Base-by-base conservation (phyloP, 2,113 vertebrate species). In the Onychostoma macrolepis region DNA sequence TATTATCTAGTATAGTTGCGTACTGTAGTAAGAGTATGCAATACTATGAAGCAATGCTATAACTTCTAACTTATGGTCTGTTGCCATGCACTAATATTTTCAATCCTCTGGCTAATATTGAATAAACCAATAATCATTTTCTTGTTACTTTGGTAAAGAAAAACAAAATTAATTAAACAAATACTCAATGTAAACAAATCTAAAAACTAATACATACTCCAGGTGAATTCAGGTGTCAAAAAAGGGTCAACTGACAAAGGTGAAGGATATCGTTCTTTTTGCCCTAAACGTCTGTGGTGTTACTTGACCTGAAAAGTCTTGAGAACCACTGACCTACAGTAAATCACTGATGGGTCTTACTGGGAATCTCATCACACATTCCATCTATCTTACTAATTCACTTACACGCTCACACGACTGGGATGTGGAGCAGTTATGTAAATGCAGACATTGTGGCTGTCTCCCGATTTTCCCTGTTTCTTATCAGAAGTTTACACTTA, bases 351-450 rank as follows among this genome's bases (percentile, higher is more conserved):
- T 56, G 19, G 53, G 11, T 15, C 36, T 11, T 33, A 45, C 33
- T 26, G 69, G 9, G 3, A 26, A 45, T 17, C 28, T 19, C 3
- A 6, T 74, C 11, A n/a, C 19, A 80, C 85, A 72, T 86, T 86
- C 11, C 41, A 50, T 72, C 24, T 63, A 21, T 74, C 38, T 53
- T 41, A 56, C 41, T 83, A 50, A 38, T 17, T 21, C 72, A 80
- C 33, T 45, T 12, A 28, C 17, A 19, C n/a, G 0, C 41, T 79
- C 13, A 9, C 72, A 86, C 85, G 58, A 85, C 45, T 56, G 15
- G 45, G 45, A 78, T 53, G 43, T 50, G n/a, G 33, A 9, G 72
- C 6, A 80, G 69, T 83, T 85, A 84, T 76, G 71, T 87, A 77
- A 87, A 72, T 78, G 28, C 30, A 78, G 30, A 87, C 9, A 3